A percentile compares a stretch with the other conserved stretches of the same genome.
These are phyloP conservation scores for Sphenopsis melanotis DNA, from an alignment of 2,797 vertebrate species.

Conservation along the genomic window DNA sequence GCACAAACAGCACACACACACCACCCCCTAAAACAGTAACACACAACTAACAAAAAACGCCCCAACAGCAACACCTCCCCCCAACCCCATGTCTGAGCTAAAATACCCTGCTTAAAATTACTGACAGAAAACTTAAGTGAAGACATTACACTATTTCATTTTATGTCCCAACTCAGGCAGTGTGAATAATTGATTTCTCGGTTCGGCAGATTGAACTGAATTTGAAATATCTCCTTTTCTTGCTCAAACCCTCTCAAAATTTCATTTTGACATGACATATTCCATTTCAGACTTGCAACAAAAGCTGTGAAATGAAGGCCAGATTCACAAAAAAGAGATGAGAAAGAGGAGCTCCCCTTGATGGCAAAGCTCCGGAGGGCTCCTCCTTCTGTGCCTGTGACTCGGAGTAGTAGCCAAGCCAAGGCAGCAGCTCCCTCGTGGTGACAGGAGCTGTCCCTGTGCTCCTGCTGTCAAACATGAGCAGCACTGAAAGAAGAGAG, in stretches of 20 bases:
- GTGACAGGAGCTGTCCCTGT: not conserved
- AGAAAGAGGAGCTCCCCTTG: not conserved
- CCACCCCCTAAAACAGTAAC: not conserved
- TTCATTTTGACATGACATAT: not conserved
- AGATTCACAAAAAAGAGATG: not conserved
- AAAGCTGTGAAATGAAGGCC: not conserved
- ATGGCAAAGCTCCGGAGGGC: not conserved
- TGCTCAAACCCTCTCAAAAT: not conserved
- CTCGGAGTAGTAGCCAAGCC: rapidly evolving
- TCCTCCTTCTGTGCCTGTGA: not conserved
- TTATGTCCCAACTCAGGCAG: not conserved
- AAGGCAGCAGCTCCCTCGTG: rapidly evolving
- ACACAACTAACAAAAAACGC: not conserved
- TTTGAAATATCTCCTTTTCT: constrained; percentile 13
- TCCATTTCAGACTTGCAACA: not conserved
- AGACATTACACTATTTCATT: not conserved
- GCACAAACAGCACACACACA: not conserved
- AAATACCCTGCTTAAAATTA: not conserved
- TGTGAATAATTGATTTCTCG: constrained; percentile 6
- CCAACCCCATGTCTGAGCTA: not conserved
- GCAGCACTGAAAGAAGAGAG: not conserved
- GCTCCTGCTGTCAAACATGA: not conserved
- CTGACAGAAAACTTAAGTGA: not conserved
- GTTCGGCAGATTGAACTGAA: not conserved
- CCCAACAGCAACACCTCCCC: not conserved